A percentile compares a stretch with the other conserved stretches of the same genome.
Conservation (phyloP, 1,140 invertebrate genomes). For the Bacillus rossius region DNA sequence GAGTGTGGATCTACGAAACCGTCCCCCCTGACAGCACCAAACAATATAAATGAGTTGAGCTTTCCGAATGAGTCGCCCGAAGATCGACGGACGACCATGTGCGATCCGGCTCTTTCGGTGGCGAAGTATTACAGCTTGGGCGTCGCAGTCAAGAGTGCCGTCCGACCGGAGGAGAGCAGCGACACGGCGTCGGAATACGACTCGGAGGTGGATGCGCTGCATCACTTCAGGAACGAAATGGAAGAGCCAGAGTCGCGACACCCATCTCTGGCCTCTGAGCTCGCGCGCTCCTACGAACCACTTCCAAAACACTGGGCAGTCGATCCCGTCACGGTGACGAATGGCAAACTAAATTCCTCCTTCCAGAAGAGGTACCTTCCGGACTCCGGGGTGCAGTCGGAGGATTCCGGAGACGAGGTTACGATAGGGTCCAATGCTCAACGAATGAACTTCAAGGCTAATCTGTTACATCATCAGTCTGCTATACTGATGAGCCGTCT, state of each 20-base stretch:
- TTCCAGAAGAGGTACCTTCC: not conserved
- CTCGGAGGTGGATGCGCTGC: constrained; percentile 3
- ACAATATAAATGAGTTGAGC: not conserved
- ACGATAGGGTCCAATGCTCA: not conserved
- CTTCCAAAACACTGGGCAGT: not conserved
- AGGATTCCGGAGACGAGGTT: not conserved
- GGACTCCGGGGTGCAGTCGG: not conserved
- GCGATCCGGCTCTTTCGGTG: constrained; percentile 11
- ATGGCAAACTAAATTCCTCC: not conserved
- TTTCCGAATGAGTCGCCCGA: not conserved
- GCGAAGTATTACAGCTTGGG: constrained; percentile 13
- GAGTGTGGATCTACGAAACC: not conserved
- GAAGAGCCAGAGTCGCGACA: not conserved
- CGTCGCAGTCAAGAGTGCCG: not conserved
- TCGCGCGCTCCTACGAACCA: not conserved
- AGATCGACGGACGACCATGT: constrained; percentile 3
- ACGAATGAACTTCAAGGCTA: too few species aligned
- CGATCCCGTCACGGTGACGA: not conserved
- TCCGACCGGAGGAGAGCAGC: not conserved
- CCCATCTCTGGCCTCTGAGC: not conserved
- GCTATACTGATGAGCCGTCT: constrained; percentile 4
- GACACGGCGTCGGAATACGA: not conserved
- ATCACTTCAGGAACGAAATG: constrained; percentile 8
- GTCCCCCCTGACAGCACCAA: not conserved
- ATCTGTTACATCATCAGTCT: not conserved